phyloP scores from a whole-genome alignment of 2,888 invertebrate genomes.

The Globia sparganii region DNA sequence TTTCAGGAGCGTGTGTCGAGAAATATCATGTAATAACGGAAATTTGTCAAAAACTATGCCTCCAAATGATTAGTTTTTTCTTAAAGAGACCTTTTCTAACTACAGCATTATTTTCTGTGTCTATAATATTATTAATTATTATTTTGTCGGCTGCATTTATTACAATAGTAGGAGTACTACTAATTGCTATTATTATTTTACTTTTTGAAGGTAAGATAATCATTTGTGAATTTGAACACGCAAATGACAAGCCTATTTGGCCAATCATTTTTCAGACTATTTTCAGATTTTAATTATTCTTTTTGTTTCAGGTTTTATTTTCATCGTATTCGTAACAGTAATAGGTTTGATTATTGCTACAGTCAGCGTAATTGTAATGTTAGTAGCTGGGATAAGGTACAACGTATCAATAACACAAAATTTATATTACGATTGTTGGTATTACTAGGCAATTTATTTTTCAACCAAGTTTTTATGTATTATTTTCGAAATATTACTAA shows the following conservation, averaged over 20 bases:
- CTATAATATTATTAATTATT: conserved; percentile 61
- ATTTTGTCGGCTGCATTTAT: conserved; percentile 66
- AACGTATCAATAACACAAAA: conserved; percentile 35
- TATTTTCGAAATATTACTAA: conserved; percentile 2
- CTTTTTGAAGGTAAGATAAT: conserved; percentile 77
- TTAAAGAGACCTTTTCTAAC: conserved; percentile 74
- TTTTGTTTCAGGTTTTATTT: conserved; percentile 67
- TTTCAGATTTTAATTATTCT: conserved; percentile 1
- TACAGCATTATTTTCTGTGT: conserved; percentile 66
- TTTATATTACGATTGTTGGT: conserved; percentile 31
- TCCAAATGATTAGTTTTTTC: conserved; percentile 43
- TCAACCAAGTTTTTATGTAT: not conserved
- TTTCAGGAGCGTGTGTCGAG: conserved; percentile 67
- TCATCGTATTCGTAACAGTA: conserved; percentile 41
- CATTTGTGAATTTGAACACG: not conserved
- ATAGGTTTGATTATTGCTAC: conserved; percentile 45
- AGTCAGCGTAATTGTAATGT: conserved; percentile 25
- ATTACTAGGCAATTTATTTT: conserved; percentile 11
- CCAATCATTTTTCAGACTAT: not conserved
- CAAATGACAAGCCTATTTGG: not conserved
- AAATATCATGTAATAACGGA: conserved; percentile 54
- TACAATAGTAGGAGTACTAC: conserved; percentile 65
- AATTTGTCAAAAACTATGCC: conserved; percentile 36
- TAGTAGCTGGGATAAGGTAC: conserved; percentile 39
- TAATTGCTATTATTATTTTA: conserved; percentile 69